A percentile compares a stretch with the other conserved stretches of the same genome.
phyloP scores from a whole-genome alignment of 1,140 invertebrate genomes.

The Cydia strobilella region DNA sequence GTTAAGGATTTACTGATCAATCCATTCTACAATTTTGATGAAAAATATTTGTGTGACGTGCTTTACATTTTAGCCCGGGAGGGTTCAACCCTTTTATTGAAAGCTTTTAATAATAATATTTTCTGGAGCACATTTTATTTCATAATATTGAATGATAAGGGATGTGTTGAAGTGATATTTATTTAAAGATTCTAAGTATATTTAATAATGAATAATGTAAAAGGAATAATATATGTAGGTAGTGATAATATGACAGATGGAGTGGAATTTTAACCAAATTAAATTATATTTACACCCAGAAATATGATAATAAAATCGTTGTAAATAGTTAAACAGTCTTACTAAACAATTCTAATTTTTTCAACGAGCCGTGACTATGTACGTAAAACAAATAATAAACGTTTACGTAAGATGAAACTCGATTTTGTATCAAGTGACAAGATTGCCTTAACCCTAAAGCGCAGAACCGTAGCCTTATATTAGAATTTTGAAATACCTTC shows the following conservation, averaged over 20 bases:
- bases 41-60: background rate
- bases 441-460: background rate
- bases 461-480: background rate
- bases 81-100: slow-evolving; percentile 27
- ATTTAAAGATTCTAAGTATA: no score
- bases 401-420: background rate
- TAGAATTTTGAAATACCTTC: background rate
- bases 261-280: no score
- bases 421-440: background rate
- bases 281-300: no score
- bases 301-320: no score
- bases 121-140: background rate
- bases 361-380: no score
- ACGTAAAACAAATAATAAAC: no score
- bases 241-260: no score
- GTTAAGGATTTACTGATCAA: no score
- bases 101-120: slow-evolving; percentile 2
- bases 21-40: slow-evolving; percentile 3
- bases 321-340: no score
- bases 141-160: background rate
- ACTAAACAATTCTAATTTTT: no score
- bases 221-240: no score
- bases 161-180: background rate
- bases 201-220: no score
- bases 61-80: slow-evolving; percentile 14